Evolutionary conservation across 2,888 invertebrate genomes (phyloP), one percentile per base, ranked within the genome.

Genomic region (Cremastobaeus sp.): DNA sequence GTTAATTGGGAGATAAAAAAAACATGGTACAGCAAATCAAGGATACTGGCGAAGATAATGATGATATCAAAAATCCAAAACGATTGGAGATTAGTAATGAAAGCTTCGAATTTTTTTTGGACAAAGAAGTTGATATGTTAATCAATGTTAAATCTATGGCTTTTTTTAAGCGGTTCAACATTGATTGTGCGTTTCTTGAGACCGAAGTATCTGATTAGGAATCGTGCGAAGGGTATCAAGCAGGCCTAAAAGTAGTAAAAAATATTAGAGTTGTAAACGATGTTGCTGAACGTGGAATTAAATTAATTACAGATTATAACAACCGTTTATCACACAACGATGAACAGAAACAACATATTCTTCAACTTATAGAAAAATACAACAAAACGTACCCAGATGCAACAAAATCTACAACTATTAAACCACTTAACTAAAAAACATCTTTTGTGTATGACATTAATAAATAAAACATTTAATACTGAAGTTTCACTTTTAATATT

Each of bases 231-330:
- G 35, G 17, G 28, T 74, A 70, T 15, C 15, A 6, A 6, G 6
- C 17, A 21, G 71, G 43, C 12, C n/a, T 14, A 8, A 4, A 12
- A 32, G 12, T 41, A 14, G 72, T 66, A 0, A 59, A 65, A 52
- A 17, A 60, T n/a, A 11, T 66, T 1, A 66, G 41, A 50, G 62
- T 73, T 21, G 62, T 73, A 86, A 86, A 82, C 86, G 85, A 86
- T 84, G 78, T 54, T 73, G 45, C 47, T 15, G 59, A 30, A 12
- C 39, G 4, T 25, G 76, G 34, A 41, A 20, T 3, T 17, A 14
- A 43, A 14, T 35, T 32, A 25, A 11, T 21, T 6, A 8, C 14
- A 9, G n/a, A 28, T 9, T 18, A 39, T 6, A 32, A 28, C 11
- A 11, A 3, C 15, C 34, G 37, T 9, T 18, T 30, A 62, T 30